Base-by-base conservation (phyloP, 2,113 vertebrate species). In the Blennius ocellaris region DNA sequence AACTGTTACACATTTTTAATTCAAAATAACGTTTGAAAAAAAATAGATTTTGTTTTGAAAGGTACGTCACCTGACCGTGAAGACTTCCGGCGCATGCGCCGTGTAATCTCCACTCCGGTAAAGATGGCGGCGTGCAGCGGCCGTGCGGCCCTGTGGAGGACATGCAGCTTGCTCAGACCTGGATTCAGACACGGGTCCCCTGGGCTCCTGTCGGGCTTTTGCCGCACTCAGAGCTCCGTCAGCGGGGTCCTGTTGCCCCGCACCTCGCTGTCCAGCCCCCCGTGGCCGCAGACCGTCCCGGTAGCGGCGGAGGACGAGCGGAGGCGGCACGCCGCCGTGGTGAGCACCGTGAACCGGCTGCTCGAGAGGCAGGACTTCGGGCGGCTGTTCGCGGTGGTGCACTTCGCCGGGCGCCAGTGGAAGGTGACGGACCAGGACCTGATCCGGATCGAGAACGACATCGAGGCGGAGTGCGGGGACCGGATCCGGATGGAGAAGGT, bases 401-500 rank as follows among this genome's bases (percentile, higher is more conserved):
- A 90, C 54, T 76, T 91, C 54, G 87, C 88, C 3, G 57, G 82
- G 1, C 85, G 54, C 0, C 90, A 91, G 83, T 90, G 90, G 90
- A 91, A 91, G 67, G 85, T 91, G 30, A 91, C 87, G 2, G 8
- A n/a, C 21, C 85, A 91, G 17, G 90, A 90, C 82, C 57, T 91
- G 71, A 85, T 91, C 51, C 59, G 89, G 57, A 62, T 88, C 15
- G 90, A 90, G 82, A 91, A 81, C 69, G 85, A 89, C 78, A 17
- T 91, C 7, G 80, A 85, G 10, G 90, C 85, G 12, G 85, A 69
- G 14, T 90, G 90, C 71, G 90, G 90, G 16, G 87, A 90, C 1
- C 80, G 82, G 52, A 85, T 91, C 78, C 78, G 80, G 6, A 45
- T 91, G 88, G 90, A 91, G 80, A 91, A 91, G 59, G 90, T 91